phyloP scores from a whole-genome alignment of 2,888 invertebrate genomes.

The Omphaloscelis lunosa region DNA sequence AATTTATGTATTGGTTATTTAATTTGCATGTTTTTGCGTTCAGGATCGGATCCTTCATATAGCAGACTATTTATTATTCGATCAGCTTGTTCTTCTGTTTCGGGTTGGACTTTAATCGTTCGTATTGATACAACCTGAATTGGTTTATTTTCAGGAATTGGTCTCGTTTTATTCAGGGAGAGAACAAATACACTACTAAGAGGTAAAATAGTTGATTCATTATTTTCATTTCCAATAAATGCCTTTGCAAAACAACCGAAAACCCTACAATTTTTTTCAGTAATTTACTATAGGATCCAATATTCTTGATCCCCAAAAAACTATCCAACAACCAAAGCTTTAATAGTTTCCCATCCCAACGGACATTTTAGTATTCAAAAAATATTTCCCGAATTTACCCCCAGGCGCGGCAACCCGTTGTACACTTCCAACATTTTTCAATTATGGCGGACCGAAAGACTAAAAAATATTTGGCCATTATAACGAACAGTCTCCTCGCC shows the following conservation, averaged over 20 bases:
- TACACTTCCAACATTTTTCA: constrained; percentile 60
- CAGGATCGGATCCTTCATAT: constrained; percentile 8
- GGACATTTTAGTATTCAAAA: constrained; percentile 47
- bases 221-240: not conserved
- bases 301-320: not conserved
- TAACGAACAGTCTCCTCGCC: constrained; percentile 57
- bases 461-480: constrained; percentile 60
- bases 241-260: not conserved
- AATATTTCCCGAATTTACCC: constrained; percentile 34
- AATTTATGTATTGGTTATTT: constrained; percentile 52
- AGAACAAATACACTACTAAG: not conserved
- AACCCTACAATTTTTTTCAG: not conserved
- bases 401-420: constrained; percentile 26
- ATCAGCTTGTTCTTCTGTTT: not conserved
- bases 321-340: not conserved
- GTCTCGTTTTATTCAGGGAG: too few relatives aligned
- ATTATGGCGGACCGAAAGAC: constrained; percentile 52
- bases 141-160: not conserved
- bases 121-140: not conserved
- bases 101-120: not conserved
- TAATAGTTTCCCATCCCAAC: constrained; percentile 33
- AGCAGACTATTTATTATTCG: constrained; percentile 3
- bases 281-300: not conserved
- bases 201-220: not conserved
- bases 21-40: constrained; percentile 42